Base-by-base conservation (phyloP, 2,113 vertebrate species). In the Alouatta palliata region DNA sequence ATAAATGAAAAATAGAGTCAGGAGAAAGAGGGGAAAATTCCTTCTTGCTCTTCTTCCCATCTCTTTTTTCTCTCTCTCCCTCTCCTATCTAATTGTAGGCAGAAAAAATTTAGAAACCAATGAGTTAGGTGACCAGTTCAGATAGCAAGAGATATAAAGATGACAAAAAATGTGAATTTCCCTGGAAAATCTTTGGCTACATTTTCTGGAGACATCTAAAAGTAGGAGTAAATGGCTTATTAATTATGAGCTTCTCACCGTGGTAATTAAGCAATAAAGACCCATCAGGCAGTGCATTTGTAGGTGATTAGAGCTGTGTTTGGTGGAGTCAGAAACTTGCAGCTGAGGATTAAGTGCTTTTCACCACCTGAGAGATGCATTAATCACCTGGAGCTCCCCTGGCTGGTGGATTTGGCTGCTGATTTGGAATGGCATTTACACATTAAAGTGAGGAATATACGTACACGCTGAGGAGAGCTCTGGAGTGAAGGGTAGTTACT, bases 261-360 rank as follows among this genome's bases (percentile, higher is more conserved):
- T 98, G 96, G 90, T 98, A 98, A 98, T 98, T 98, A 98, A 98
- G 98, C 98, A 98, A 98, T 98, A 97, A 98, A 97, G 95, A 14
- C 96, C 94, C 95, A 98, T 96, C 97, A 98, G 86, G 98, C 95
- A 97, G 47, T 97, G 89, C 61, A 79, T 97, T 98, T 98, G 97
- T 98, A 87, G 97, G 92, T 8, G 90, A 97, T 98, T 98, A 97
- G 95, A 97, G 73, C 90, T 95, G 89, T 84, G 87, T 98, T 97
- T 71, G 93, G 94, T 98, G 52, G 56, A 94, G 49, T 90, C 90
- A 0, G 93, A 98, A 97, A 96, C 82, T 88, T 43, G 81, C 97
- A 96, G 97, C 95, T 97, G 97, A 98, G 98, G 98, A 98, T 98
- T 97, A 98, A 98, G 95, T 98, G 97, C 25, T 92, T 98, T 98